Percentiles rank a stretch among this genome's conserved stretches.
phyloP scores from a whole-genome alignment of 2,797 vertebrate species.

The Geotrypetes seraphini region DNA sequence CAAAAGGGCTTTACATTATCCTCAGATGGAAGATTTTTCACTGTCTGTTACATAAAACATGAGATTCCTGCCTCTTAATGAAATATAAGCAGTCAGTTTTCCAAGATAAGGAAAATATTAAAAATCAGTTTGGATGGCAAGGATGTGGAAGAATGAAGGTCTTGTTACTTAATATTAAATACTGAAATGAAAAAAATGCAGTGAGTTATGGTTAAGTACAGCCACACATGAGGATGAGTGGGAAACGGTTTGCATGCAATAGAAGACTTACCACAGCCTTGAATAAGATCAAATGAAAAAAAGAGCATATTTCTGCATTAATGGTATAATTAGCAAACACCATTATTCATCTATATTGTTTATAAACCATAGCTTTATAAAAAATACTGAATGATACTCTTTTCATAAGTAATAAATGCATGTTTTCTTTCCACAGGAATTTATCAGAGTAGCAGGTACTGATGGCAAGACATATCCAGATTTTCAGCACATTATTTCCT shows the following conservation, averaged over 20 bases:
- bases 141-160: slow-evolving; percentile 15
- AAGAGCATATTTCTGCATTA: slow-evolving; percentile 81
- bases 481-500: too few species aligned
- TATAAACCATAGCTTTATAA: slow-evolving; percentile 13
- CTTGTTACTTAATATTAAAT: slow-evolving; percentile 19
- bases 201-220: slow-evolving; percentile 41
- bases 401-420: slow-evolving; percentile 14
- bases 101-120: slow-evolving; percentile 21
- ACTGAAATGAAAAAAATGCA: slow-evolving; percentile 6
- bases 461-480: too few species aligned
- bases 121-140: slow-evolving; percentile 42
- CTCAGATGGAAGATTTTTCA: too few species aligned
- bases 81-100: too few species aligned
- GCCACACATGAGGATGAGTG: slow-evolving; percentile 23
- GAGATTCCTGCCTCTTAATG: too few species aligned
- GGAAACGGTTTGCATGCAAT: slow-evolving; percentile 53
- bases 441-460: too few species aligned
- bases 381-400: slow-evolving; percentile 8
- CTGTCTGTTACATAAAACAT: too few species aligned
- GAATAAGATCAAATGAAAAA: slow-evolving; percentile 69
- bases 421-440: too few species aligned
- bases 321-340: slow-evolving; percentile 44
- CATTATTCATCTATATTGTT: slow-evolving; percentile 27
- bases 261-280: slow-evolving; percentile 94
- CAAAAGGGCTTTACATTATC: too few species aligned